Evolutionary conservation across 2,113 vertebrate genomes (phyloP).

Genomic region (Paraplagusia blochii): DNA sequence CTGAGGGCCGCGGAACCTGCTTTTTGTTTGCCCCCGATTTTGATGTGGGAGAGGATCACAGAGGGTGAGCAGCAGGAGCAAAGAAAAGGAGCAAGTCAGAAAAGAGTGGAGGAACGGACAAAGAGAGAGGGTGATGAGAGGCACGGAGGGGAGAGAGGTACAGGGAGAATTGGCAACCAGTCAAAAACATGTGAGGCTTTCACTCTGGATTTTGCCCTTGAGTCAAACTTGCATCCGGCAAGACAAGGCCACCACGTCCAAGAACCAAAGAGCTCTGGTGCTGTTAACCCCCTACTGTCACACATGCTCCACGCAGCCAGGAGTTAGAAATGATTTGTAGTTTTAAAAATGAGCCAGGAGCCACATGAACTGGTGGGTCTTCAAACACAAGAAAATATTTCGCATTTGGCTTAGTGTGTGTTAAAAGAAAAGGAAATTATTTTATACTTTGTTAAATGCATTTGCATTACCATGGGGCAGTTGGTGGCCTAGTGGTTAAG

Average conservation of each 20-base stretch:
- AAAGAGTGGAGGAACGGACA: slow-evolving; percentile 18
- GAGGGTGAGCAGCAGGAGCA: slow-evolving; percentile 27
- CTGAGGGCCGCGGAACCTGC: slow-evolving; percentile 37
- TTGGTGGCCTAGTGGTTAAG: too few species aligned
- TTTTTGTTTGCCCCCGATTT: slow-evolving; percentile 42
- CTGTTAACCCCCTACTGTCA: slow-evolving; percentile 62
- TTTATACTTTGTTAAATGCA: too few species aligned
- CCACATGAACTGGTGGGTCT: slow-evolving; percentile 11
- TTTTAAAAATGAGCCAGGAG: slow-evolving; percentile 21
- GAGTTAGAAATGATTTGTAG: slow-evolving; percentile 27
- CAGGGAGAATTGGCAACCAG: slow-evolving; percentile 47
- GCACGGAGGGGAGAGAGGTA: slow-evolving; percentile 12
- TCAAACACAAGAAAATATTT: neutral
- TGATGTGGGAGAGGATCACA: slow-evolving; percentile 49
- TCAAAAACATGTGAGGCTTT: slow-evolving; percentile 74
- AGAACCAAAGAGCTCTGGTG: slow-evolving; percentile 59
- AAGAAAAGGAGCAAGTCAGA: slow-evolving; percentile 46
- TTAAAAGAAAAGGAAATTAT: too few species aligned
- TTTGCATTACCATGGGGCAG: too few species aligned
- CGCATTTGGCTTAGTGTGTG: too few species aligned
- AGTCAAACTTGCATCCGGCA: slow-evolving; percentile 72
- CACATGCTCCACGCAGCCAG: slow-evolving; percentile 15
- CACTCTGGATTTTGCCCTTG: slow-evolving; percentile 72
- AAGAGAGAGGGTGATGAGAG: slow-evolving; percentile 26
- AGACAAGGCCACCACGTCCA: slow-evolving; percentile 68